phyloP scores from a whole-genome alignment of 1,140 invertebrate species.

The Ladona fulva region DNA sequence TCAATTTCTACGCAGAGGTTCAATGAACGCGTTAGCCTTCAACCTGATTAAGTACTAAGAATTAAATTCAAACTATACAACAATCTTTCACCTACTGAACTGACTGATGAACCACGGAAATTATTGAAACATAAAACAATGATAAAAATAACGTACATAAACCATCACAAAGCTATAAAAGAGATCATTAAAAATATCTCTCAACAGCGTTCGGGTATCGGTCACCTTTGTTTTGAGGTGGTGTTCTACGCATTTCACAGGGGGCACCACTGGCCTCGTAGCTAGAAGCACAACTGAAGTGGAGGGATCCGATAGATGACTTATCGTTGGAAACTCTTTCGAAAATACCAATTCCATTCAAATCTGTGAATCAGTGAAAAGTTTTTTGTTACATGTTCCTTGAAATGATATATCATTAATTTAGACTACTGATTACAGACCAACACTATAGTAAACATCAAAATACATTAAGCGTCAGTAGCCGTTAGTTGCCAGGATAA shows the following conservation, averaged over 20 bases:
- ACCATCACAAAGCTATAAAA: not conserved
- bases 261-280: conserved; percentile 21
- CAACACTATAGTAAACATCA: no score
- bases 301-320: not conserved
- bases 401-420: no score
- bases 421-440: no score
- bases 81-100: not conserved
- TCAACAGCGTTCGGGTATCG: not conserved
- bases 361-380: conserved; percentile 2
- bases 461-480: no score
- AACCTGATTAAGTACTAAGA: not conserved
- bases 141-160: not conserved
- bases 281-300: not conserved
- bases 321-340: not conserved
- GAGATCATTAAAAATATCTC: not conserved
- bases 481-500: no score
- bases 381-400: not conserved
- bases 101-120: not conserved
- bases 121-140: not conserved
- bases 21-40: not conserved
- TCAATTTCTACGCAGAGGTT: not conserved
- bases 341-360: not conserved
- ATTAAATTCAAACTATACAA: not conserved
- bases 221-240: conserved; percentile 38
- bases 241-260: conserved; percentile 41